These are phyloP conservation scores for Ornithoptera alexandrae DNA, from an alignment of 2,888 invertebrate genomes.

Conservation along the genomic window DNA sequence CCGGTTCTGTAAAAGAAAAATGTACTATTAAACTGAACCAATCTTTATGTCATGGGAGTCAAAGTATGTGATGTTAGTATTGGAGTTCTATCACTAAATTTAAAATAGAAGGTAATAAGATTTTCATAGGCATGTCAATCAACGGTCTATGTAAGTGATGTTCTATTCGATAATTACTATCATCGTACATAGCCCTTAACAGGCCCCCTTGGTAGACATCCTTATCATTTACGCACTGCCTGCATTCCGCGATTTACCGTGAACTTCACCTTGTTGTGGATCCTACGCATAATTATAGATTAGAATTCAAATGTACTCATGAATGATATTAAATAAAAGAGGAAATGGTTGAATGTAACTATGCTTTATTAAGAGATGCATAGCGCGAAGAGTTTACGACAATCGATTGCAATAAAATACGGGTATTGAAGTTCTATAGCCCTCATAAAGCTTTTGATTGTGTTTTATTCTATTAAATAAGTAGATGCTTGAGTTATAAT, in stretches of 20 bases:
- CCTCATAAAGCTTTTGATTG: slow-evolving; percentile 2
- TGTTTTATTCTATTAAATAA: slow-evolving; percentile 8
- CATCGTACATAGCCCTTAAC: too few relatives aligned
- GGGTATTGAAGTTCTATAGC: slow-evolving; percentile 2
- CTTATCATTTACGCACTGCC: too few relatives aligned
- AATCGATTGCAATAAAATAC: slow-evolving; percentile 12
- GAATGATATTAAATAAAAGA: background rate
- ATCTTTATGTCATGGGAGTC: background rate
- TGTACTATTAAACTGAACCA: background rate
- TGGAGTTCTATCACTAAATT: background rate
- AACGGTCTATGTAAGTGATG: too few relatives aligned
- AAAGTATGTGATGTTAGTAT: background rate
- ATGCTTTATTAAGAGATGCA: background rate
- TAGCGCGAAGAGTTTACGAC: background rate
- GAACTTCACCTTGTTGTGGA: background rate
- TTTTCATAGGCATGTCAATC: too few relatives aligned
- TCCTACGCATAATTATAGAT: background rate
- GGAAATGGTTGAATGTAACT: background rate
- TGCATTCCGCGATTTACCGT: too few relatives aligned
- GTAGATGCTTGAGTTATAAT: slow-evolving; percentile 4
- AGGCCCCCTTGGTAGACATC: too few relatives aligned
- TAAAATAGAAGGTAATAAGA: background rate
- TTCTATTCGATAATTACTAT: too few relatives aligned
- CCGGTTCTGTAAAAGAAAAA: slow-evolving; percentile 77
- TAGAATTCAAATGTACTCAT: background rate